A percentile compares a stretch with the other conserved stretches of the same genome.
phyloP scores from a whole-genome alignment of 2,888 invertebrate genomes.

The Seira sanloemensis region DNA sequence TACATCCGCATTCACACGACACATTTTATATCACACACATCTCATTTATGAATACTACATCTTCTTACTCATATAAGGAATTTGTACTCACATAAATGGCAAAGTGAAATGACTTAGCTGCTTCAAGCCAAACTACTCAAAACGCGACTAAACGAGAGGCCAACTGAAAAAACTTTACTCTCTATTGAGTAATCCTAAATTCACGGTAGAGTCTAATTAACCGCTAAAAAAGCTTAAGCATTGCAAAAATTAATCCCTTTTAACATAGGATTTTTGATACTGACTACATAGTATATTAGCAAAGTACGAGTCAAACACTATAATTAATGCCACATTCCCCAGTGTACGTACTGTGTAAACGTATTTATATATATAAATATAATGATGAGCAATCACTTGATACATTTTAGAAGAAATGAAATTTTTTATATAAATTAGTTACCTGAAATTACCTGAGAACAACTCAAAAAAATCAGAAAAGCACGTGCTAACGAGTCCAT shows the following conservation, averaged over 20 bases:
- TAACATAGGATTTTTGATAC: conserved; percentile 10
- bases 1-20: not conserved
- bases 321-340: too few relatives aligned
- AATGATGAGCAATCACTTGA: not conserved
- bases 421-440: conserved; percentile 38
- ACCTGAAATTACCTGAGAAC: conserved; percentile 60
- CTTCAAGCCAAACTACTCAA: not conserved
- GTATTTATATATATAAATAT: conserved; percentile 5
- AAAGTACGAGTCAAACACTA: too few relatives aligned
- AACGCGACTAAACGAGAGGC: not conserved
- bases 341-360: too few relatives aligned
- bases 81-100: too few relatives aligned
- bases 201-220: too few relatives aligned
- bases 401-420: not conserved
- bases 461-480: conserved; percentile 31
- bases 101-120: not conserved
- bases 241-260: not conserved
- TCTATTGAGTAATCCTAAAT: too few relatives aligned
- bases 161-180: too few relatives aligned
- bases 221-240: not conserved
- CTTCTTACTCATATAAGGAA: too few relatives aligned
- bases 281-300: too few relatives aligned
- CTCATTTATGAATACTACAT: too few relatives aligned
- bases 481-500: conserved; percentile 9
- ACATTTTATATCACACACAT: too few relatives aligned